Percentiles rank a stretch among this genome's conserved stretches.
Evolutionary conservation across 1,140 invertebrate species (phyloP).

Genomic region (Danaus plexippus): DNA sequence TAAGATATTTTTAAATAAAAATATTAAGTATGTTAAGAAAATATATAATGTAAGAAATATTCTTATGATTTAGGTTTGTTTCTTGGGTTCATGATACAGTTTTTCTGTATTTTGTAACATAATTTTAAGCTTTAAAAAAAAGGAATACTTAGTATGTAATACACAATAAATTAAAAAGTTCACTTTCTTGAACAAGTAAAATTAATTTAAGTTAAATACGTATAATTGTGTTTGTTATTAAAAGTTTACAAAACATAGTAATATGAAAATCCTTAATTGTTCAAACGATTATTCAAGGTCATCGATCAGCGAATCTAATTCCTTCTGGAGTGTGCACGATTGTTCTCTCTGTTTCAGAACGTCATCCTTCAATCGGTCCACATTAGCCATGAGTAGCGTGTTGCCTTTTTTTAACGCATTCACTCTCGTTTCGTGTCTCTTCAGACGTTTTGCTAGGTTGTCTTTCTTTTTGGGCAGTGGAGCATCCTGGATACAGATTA

Average conservation of each 20-base stretch:
- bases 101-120: no score
- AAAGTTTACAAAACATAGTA: background rate
- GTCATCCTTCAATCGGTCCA: slow-evolving; percentile 88
- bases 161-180: no score
- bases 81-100: no score
- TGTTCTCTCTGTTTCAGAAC: slow-evolving; percentile 85
- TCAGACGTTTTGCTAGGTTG: slow-evolving; percentile 75
- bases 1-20: no score
- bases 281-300: slow-evolving; percentile 71
- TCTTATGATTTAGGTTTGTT: no score
- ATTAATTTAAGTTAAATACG: background rate
- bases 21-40: no score
- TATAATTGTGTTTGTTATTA: slow-evolving; percentile 4
- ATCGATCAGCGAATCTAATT: slow-evolving; percentile 84
- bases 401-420: slow-evolving; percentile 88
- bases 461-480: slow-evolving; percentile 76
- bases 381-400: slow-evolving; percentile 86
- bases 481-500: slow-evolving; percentile 69
- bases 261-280: background rate
- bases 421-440: slow-evolving; percentile 83
- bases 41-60: no score
- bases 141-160: no score
- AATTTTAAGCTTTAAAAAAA: no score
- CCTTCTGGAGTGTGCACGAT: slow-evolving; percentile 82
- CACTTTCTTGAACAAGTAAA: no score